phyloP scores from a whole-genome alignment of 2,113 vertebrate genomes.

The Otis tarda region DNA sequence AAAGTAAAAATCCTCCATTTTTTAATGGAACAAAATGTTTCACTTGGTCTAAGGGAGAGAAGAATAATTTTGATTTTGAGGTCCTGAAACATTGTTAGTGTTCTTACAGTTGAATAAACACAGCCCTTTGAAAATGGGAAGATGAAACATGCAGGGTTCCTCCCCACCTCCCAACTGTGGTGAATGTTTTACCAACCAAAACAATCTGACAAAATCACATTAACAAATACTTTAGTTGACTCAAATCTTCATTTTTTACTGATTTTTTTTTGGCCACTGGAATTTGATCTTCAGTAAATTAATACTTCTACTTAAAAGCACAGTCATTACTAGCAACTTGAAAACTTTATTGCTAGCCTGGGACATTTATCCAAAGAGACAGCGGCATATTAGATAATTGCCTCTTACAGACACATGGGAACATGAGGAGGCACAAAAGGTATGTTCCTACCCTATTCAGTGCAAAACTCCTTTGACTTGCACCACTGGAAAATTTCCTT shows the following conservation, averaged over 20 bases:
- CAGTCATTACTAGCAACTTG: not conserved
- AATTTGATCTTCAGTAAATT: not conserved
- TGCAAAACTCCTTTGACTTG: not conserved
- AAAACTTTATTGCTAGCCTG: not conserved
- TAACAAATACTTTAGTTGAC: not conserved
- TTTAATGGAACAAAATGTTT: not conserved
- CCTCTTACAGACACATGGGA: not conserved
- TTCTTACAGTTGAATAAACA: not conserved
- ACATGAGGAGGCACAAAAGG: not conserved
- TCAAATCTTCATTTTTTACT: not conserved
- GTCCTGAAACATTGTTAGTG: not conserved
- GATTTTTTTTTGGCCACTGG: not conserved
- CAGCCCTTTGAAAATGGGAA: not conserved
- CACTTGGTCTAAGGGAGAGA: not conserved
- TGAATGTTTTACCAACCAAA: not conserved
- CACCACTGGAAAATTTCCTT: not conserved
- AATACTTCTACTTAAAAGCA: not conserved
- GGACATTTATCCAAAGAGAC: not conserved
- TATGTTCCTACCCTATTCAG: not conserved
- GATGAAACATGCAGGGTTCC: not conserved
- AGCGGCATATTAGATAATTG: not conserved
- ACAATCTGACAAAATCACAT: not conserved
- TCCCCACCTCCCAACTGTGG: not conserved
- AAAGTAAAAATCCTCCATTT: not conserved
- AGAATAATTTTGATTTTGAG: not conserved